Evolutionary conservation across 1,140 invertebrate species (phyloP).

Genomic region (Drosophila insularis): DNA sequence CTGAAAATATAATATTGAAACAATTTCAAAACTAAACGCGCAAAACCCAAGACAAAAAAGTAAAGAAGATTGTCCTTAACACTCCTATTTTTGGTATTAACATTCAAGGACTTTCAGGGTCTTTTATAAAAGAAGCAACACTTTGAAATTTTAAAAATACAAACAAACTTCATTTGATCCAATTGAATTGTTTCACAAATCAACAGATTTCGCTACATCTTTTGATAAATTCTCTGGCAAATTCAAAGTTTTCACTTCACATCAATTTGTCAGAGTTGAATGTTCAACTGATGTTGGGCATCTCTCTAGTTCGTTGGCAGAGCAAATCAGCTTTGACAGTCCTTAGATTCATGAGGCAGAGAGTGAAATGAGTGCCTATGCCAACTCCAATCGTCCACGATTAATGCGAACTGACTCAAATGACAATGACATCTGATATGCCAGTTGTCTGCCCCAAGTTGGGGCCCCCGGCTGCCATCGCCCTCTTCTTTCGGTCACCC

Average conservation of each 20-base stretch:
- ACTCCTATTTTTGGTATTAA: too few species aligned
- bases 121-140: background rate
- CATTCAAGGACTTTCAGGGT: background rate
- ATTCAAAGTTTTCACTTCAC: slow-evolving; percentile 5
- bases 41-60: too few species aligned
- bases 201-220: background rate
- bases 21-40: too few species aligned
- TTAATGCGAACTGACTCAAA: slow-evolving; percentile 81
- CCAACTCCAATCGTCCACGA: slow-evolving; percentile 71
- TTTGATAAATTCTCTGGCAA: background rate
- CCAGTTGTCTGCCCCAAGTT: slow-evolving; percentile 36
- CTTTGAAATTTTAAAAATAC: background rate
- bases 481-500: slow-evolving; percentile 32
- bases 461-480: background rate
- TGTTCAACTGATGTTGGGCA: background rate
- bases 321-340: slow-evolving; percentile 50
- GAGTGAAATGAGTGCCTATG: slow-evolving; percentile 50
- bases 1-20: too few species aligned
- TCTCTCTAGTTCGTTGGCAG: slow-evolving; percentile 20
- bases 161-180: background rate
- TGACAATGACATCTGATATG: slow-evolving; percentile 82
- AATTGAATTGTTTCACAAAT: background rate
- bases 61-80: too few species aligned
- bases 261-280: background rate
- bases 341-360: slow-evolving; percentile 19